Evolutionary conservation across 2,113 vertebrate genomes (phyloP).

Genomic region (Candoia aspera): DNA sequence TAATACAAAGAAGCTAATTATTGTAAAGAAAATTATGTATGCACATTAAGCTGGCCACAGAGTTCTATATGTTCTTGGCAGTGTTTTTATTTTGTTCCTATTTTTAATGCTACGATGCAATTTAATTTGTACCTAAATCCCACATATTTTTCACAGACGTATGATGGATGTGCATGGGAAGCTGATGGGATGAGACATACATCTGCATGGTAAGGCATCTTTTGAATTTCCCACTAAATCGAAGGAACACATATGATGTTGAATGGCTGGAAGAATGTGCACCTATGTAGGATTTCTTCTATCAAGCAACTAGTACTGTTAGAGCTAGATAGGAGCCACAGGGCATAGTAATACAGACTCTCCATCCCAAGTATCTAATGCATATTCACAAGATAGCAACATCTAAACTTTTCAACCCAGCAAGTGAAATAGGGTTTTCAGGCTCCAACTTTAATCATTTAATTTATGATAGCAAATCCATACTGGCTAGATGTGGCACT

Average conservation of each 20-base stretch:
- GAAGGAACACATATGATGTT: background rate
- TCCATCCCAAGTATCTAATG: background rate
- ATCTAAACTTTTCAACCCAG: background rate
- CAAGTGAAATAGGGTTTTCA: background rate
- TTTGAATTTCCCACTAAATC: background rate
- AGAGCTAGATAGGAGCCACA: background rate
- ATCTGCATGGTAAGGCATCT: background rate
- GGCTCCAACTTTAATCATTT: background rate
- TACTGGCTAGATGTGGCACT: background rate
- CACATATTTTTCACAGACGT: constrained; percentile 13
- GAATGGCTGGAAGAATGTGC: background rate
- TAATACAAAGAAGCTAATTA: constrained; percentile 6
- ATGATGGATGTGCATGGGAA: background rate
- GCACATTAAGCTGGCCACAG: constrained; percentile 4
- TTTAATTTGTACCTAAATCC: background rate
- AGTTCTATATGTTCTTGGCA: background rate
- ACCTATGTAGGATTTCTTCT: background rate
- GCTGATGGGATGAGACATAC: background rate
- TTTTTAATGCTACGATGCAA: constrained; percentile 41
- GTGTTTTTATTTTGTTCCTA: constrained; percentile 33
- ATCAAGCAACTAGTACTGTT: background rate
- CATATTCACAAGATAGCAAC: background rate
- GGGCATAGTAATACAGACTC: background rate
- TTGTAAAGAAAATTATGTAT: constrained; percentile 33
- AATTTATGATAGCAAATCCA: background rate